Evolutionary conservation across 2,888 invertebrate species (phyloP).

Genomic region (Steinernema hermaphroditum): DNA sequence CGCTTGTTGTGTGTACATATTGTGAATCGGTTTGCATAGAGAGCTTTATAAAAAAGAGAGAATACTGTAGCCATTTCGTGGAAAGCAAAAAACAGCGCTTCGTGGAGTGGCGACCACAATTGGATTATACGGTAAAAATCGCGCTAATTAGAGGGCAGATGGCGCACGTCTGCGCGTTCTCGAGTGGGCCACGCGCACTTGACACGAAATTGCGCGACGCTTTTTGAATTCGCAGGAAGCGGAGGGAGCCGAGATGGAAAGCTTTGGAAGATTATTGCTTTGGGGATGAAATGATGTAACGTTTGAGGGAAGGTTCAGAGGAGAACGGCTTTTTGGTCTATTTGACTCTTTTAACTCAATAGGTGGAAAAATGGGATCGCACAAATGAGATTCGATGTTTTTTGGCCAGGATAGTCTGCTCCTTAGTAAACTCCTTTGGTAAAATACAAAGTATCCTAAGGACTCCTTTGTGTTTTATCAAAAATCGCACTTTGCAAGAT

Average conservation of each 20-base stretch:
- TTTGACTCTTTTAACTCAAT: too few species aligned
- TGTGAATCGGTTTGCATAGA: background rate
- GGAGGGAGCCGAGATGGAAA: background rate
- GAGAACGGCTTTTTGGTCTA: too few species aligned
- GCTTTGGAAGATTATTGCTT: background rate
- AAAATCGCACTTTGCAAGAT: too few species aligned
- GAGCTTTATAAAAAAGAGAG: constrained; percentile 13
- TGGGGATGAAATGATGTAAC: too few species aligned
- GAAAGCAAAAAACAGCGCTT: background rate
- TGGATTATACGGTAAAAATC: constrained; percentile 24
- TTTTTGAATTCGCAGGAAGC: constrained; percentile 10
- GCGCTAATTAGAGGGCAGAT: constrained; percentile 24
- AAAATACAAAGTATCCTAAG: too few species aligned
- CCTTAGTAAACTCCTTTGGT: too few species aligned
- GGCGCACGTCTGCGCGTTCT: constrained; percentile 11
- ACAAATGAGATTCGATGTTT: too few species aligned
- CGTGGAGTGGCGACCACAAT: background rate
- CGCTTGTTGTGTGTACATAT: constrained; percentile 20
- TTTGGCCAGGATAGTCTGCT: too few species aligned
- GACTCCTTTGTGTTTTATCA: too few species aligned
- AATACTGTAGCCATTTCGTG: background rate
- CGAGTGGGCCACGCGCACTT: constrained; percentile 10
- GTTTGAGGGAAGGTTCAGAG: too few species aligned
- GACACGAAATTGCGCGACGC: constrained; percentile 24
- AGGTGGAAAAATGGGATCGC: too few species aligned